Base-by-base conservation (phyloP, 2,888 invertebrate species). In the Thymelicus lineola region DNA sequence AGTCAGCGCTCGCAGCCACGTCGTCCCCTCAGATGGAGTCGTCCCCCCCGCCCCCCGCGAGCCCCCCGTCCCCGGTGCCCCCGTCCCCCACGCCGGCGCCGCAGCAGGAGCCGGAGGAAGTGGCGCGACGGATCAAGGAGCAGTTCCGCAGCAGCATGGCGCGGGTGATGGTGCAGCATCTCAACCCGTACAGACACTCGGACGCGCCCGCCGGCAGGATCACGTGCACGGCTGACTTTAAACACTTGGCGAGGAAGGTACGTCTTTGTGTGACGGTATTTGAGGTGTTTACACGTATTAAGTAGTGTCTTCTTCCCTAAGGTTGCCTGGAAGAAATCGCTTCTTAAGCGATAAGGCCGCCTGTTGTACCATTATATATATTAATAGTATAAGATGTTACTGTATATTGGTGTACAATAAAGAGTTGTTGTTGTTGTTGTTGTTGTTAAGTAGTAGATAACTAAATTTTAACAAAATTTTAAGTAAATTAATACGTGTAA, bases 181-280 rank as follows among this genome's bases (percentile, higher is more conserved):
- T 99, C 71, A 98, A 97, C 89, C 97, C 97, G 0, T 99, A 97
- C 90, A 94, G 98, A 66, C 97, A 97, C 82, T 95, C 96, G 0
- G 97, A 97, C 75, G 99, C 98, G 81, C 96, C 96, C 77, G 94
- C 96, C 73, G 99, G 98, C 0, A 94, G 97, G 77, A 99, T 99
- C 79, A 96, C 96, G 3, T 97, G 95, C 82, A 98, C 97, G 0
- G 97, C 98, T 58, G 99, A 99, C 88, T 98, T 99, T 88, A 98
- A 98, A 86, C 98, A 98, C 91, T 94, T 99, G 68, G 98, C 98
- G 5, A 95, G 98, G 89, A 99, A 98, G 95, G 98, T 98, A 88
- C 81, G 82, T 76, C 15, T 10, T 10, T 10, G 9, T 42, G 42
- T 28, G 28, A 2, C 28, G 28, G 3, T 28, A 28, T 28, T 28